Conservation (phyloP, 2,797 vertebrate species). For the Vireo griseus region DNA sequence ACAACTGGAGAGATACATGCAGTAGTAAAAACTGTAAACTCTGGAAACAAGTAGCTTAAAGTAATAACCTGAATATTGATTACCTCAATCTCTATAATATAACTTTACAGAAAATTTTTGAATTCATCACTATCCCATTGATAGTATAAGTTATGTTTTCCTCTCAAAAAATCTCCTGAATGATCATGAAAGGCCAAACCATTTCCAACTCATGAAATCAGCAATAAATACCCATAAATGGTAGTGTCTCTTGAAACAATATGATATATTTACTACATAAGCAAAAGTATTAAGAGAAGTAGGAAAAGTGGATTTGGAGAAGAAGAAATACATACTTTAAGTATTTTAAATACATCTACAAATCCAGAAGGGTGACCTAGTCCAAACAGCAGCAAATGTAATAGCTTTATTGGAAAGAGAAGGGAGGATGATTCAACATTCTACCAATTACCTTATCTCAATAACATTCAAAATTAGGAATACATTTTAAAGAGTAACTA, state of each 20-base stretch:
- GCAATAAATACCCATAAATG: slow-evolving; percentile 41
- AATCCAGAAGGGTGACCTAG: neutral
- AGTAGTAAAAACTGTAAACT: neutral
- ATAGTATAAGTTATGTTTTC: neutral
- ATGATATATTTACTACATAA: neutral
- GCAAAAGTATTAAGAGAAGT: neutral
- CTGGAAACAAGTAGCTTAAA: neutral
- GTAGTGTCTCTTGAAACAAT: neutral
- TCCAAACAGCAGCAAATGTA: neutral
- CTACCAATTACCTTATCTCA: neutral
- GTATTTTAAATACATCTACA: neutral
- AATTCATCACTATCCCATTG: neutral
- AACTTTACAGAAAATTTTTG: neutral
- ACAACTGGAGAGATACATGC: neutral
- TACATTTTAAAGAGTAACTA: neutral
- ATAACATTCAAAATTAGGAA: neutral
- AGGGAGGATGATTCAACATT: neutral
- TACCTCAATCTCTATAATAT: neutral
- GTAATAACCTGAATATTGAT: neutral
- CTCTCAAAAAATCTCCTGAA: neutral
- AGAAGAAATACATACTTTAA: neutral
- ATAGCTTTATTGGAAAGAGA: neutral
- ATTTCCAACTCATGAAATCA: slow-evolving; percentile 21
- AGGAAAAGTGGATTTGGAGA: neutral
- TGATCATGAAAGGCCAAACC: neutral